Evolutionary conservation across 2,113 vertebrate species (phyloP), one percentile per base, ranked within the genome.

Genomic region (Macaca mulatta): DNA sequence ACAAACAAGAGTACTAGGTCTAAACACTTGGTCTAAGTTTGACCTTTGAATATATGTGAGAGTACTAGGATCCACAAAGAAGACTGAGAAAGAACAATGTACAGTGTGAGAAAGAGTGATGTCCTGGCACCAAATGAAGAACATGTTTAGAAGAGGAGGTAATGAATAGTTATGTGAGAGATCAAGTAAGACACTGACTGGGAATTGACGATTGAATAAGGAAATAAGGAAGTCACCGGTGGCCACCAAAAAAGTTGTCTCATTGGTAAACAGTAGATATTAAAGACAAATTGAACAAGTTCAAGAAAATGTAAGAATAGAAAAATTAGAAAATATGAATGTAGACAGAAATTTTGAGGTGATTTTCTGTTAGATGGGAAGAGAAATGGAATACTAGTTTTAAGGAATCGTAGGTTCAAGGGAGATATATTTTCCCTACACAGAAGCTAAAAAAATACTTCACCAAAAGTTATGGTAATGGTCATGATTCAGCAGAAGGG

Each of bases 381-480:
- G 30, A 96, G n/a, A 35, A 45, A 77, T 12, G 5, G 23, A 38
- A 82, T 40, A 12, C 2, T 81, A 67, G 18, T 13, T 59, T 12
- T 22, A 92, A 50, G 20, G 8, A 82, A 82, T 64, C 23, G 22
- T 27, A 50, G 10, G 11, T 57, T 81, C 40, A 77, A 75, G 27
- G 64, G 5, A 82, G 25, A 78, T 1, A 57, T 8, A 61, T 32
- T 43, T 57, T 43, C 18, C 64, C 18, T n/a, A 35, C 1, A 38
- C 3, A 45, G 23, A 72, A 67, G 12, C 6, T 10, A 40, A 40
- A 57, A 67, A 2, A 32, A 6, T 55, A 38, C 48, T 13, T 75
- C 6, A 77, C 6, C 7, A 13, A 7, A 30, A 35, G 12, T 20
- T 6, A 67, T 1, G 0, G 3, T 35, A 23, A 81, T 25, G 11